Base-by-base conservation (phyloP, 2,113 vertebrate species). In the Gymnogyps californianus region DNA sequence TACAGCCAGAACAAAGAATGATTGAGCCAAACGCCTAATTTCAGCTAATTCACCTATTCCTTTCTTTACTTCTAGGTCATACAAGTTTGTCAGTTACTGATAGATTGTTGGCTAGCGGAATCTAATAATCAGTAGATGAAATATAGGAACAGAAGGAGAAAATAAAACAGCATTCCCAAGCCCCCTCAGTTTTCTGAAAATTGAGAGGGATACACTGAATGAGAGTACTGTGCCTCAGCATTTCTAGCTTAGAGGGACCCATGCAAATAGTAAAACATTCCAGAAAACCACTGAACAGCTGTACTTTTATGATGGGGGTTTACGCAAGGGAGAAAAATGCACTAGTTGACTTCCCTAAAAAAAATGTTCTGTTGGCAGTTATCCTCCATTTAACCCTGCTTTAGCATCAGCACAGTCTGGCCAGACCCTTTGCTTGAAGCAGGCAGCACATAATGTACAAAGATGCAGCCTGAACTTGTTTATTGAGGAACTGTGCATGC, bases 231-330 rank as follows among this genome's bases (percentile, higher is more conserved):
- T 84, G 65, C 32, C 46, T 95, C 58, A 83, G 59, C 59, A 58
- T 83, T 96, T 83, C 51, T 86, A 86, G 66, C 82, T 70, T 58
- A 76, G 58, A 94, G 13, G 52, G 49, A 91, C 54, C 77, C 66
- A 34, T 32, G 38, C 55, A 91, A 93, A 77, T 76, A 86, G 62
- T 93, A 55, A 94, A 95, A 83, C 82, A 90, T 96, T 90, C 89
- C 95, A 90, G 82, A 91, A 95, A 97, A 80, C 42, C 87, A 71
- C 84, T 75, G 66, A 93, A 79, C 89, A 96, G 93, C 94, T 97
- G 94, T 96, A 80, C 75, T 91, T 90, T 58, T 85, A 55, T 94
- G 58, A 24, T 90, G 78, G 71, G 81, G 42, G 19, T 58, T 96
- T 94, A 88, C 1, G 3, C 93, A 94, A 91, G 78, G 47, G 82